Evolutionary conservation across 2,113 vertebrate genomes (phyloP), one percentile per base, ranked within the genome.

Genomic region (Notothenia coriiceps): DNA sequence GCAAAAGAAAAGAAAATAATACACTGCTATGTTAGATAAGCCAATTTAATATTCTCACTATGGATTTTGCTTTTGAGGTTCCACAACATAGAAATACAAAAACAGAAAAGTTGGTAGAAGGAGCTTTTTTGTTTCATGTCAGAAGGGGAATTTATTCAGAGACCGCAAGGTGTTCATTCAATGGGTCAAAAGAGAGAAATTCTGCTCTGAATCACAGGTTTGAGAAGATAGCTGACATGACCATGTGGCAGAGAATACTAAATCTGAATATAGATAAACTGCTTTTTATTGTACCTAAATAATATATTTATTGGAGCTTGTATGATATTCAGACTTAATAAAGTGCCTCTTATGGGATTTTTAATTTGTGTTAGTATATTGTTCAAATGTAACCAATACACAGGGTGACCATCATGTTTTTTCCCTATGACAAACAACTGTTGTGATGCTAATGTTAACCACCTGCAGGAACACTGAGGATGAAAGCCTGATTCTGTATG

Each of bases 61-160:
- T 88, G 47, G 67, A 57, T 62, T 86, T 70, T 57, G 60, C 51
- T 47, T 46, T 22, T 69, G 61, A 64, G 51, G 60, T 67, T 85
- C 25, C 46, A 72, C 54, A 2, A 1, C 44, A 12, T 57, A 55
- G 51, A 70, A 59, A 86, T 70, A 33, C 79, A 86, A 84, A 29
- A 29, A 33, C 83, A 76, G 68, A 87, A 83, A 65, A 56, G 47
- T 44, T 69, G 59, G 70, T 74, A 25, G 73, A 55, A 68, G 64
- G 79, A 81, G 83, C 71, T 81, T 86, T 79, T 72, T 59, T 65
- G 40, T 54, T 77, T 56, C 51, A 11, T 80, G 82, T 88, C 82
- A 82, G 84, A 77, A 20, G 20, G 63, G 29, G 71, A 47, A 65
- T 73, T 80, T 52, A 63, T 84, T 87, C 70, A 81, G 54, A 78